Evolutionary conservation across 2,113 vertebrate genomes (phyloP).

Genomic region (Notechis scutatus): DNA sequence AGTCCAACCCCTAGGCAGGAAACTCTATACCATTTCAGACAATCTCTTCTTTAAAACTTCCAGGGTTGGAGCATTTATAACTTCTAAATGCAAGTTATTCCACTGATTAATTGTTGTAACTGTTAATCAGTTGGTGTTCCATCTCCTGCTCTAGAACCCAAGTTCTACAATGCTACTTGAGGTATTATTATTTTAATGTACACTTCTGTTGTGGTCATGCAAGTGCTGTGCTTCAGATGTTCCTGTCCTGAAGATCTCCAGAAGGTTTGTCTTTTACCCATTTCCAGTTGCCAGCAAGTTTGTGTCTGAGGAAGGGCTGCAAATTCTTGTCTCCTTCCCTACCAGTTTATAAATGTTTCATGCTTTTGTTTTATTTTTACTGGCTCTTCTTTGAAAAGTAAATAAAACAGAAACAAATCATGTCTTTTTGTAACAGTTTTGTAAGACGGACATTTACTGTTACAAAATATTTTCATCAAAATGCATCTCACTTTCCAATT

Average conservation of each 20-base stretch:
- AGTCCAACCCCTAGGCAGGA: no score
- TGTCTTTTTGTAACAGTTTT: not conserved
- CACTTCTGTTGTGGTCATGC: not conserved
- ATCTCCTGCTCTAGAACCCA: not conserved
- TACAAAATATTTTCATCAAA: not conserved
- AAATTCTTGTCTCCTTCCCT: not conserved
- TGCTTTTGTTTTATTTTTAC: not conserved
- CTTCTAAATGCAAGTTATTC: no score
- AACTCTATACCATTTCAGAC: no score
- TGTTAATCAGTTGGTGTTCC: not conserved
- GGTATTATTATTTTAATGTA: not conserved
- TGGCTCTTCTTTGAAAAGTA: slow-evolving; percentile 32
- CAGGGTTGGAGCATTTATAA: no score
- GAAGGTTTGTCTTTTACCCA: not conserved
- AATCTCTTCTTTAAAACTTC: no score
- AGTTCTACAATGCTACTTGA: not conserved
- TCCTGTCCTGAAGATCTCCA: not conserved
- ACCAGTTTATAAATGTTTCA: not conserved
- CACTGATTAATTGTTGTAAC: no score
- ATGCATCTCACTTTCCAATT: not conserved
- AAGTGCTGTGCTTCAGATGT: not conserved
- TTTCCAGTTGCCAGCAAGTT: not conserved
- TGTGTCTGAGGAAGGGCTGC: not conserved
- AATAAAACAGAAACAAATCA: slow-evolving; percentile 22
- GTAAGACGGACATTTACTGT: not conserved